Base-by-base conservation (phyloP, 2,888 invertebrate species). In the Agonopterix alstromeriana region DNA sequence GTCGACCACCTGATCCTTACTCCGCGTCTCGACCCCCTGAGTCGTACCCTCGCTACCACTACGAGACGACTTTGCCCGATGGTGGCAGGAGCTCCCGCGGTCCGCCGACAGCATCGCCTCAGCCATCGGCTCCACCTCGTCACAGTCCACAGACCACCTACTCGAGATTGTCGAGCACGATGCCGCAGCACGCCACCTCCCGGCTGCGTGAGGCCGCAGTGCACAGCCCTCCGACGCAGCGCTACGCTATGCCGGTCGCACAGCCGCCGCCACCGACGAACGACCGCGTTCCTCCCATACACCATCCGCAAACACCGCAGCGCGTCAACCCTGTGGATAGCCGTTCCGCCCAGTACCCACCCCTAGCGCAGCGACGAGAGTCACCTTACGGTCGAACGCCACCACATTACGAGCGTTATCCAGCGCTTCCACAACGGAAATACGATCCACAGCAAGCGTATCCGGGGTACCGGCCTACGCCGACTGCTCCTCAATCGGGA, bases 231-330 rank as follows among this genome's bases (percentile, higher is more conserved):
- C 72, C 82, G 27, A 62, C 75, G 43, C 79, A 79, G 52, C 77
- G 86, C 46, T 86, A 82, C 60, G 50, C 71, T 38, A 67, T 81
- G 61, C 71, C 77, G 5, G 17, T 70, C 40, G 53, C 65, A 35
- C 82, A 82, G 53, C 80, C 79, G n/a, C 81, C 80, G 10, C 83
- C 83, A 38, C 85, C 77, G 36, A 83, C 78, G 48, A 88, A 87
- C 51, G 88, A 88, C 60, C 78, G 88, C 5, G 87, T 87, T 49
- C 88, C 88, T 48, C 88, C 88, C 14, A 87, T 88, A 62, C 85
- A 87, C 57, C 87, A 88, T 57, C 87, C 86, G 41, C 80, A 77
- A 53, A 53, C 45, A 8, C 66, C 73, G 40, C 83, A 79, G 54
- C 73, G 80, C 45, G 64, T 75, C 10, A 50, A 67, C 35, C 46